A percentile compares a stretch with the other conserved stretches of the same genome.
phyloP scores from a whole-genome alignment of 2,888 invertebrate species.

The Drosophila multiciliata region DNA sequence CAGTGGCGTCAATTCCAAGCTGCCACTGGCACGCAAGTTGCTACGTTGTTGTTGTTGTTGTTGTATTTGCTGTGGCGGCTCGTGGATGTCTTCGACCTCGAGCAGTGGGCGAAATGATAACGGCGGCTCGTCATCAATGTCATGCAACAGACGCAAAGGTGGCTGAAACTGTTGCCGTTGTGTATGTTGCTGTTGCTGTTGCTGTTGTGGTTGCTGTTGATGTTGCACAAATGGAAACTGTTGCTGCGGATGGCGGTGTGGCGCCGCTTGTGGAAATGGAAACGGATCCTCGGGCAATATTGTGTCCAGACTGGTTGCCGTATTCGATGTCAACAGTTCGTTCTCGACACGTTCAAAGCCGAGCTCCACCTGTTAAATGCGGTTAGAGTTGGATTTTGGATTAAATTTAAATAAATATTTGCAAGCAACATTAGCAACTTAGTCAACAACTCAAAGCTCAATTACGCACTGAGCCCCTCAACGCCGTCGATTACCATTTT shows the following conservation, averaged over 20 bases:
- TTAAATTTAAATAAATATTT: not conserved
- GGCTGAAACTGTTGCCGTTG: constrained; percentile 40
- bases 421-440: not conserved
- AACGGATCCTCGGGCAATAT: constrained; percentile 84
- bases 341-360: constrained; percentile 85
- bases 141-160: constrained; percentile 61
- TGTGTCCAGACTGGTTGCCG: constrained; percentile 87
- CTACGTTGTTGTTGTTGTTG: constrained; percentile 70
- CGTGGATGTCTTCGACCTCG: constrained; percentile 68
- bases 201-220: constrained; percentile 39
- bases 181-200: constrained; percentile 29
- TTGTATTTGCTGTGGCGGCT: constrained; percentile 52
- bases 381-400: not conserved
- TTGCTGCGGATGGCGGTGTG: constrained; percentile 61
- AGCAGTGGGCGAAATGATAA: constrained; percentile 78
- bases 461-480: not conserved
- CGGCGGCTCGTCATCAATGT: constrained; percentile 77
- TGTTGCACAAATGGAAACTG: constrained; percentile 20
- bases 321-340: constrained; percentile 87
- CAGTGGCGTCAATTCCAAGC: constrained; percentile 77
- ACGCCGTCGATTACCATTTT: not conserved
- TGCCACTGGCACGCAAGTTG: constrained; percentile 63
- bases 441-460: not conserved
- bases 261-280: constrained; percentile 73
- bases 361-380: constrained; percentile 74